Base-by-base conservation (phyloP, 2,113 vertebrate genomes). In the Felis catus region DNA sequence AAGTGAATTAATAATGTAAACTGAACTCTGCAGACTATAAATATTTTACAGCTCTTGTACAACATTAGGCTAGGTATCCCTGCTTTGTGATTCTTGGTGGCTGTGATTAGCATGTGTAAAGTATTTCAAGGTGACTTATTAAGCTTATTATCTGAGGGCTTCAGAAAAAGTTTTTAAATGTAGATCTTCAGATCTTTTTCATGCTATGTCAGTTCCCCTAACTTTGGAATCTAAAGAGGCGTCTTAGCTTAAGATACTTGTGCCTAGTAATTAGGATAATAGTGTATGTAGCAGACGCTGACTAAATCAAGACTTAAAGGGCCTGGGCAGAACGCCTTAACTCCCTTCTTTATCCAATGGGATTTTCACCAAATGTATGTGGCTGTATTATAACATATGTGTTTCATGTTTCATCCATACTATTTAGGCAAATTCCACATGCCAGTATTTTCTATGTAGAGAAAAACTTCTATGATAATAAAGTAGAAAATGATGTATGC, bases 1-100 rank as follows among this genome's bases (percentile, higher is more conserved):
- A 97, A 90, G 48, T n/a, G 19, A 53, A 29, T 96, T 84, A 74
- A 88, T 93, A 80, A 89, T 53, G 39, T 93, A 68, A 81, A 97
- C 7, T 29, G n/a, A 97, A 66, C 39, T 93, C 89, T 58, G 19
- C 51, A 93, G 51, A 86, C 81, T 84, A 78, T 95, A 71, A 96
- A 89, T 96, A 96, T 79, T 95, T 96, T 55, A 93, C 78, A 78
- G 27, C 89, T 89, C 83, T 74, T 65, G 7, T 27, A 55, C 19
- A 5, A 76, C 51, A 14, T 81, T 27, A 33, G 87, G 21, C 48
- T 25, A n/a, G 23, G 41, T n/a, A 48, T 45, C 8, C 23, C 36
- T 70, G 73, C 79, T 93, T 80, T 96, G 58, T 91, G 55, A 91
- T 89, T 78, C 73, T 63, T 65, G 36, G 55, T 78, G 36, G 18